Evolutionary conservation across 2,888 invertebrate genomes (phyloP), one percentile per base, ranked within the genome.

Genomic region (Spisula subtruncata): DNA sequence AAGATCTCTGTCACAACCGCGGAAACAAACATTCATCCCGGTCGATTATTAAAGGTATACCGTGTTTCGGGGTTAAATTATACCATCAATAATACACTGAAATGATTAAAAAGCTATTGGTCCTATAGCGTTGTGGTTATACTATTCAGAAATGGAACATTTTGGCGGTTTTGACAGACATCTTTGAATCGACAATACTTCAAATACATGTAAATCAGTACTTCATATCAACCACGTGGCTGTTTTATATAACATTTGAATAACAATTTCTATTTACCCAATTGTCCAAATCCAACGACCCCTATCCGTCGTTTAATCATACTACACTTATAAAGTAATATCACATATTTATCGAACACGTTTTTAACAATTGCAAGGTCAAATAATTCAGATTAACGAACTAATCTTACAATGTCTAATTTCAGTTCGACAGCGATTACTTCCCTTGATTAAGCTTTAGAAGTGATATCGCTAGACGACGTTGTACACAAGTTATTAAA

Each of bases 251-350:
- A 2, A n/a, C 12, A 6, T 60, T 20, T 60, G 60, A 18, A 60
- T 25, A 20, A 6, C n/a, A n/a, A 66, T 66, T n/a, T 66, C 5
- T 12, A 66, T 10, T 93, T 93, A 96, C 97, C 97, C 81, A 97
- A 92, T 93, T 97, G 95, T 25, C 97, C 97, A 92, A 95, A 97
- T n/a, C 97, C 97, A 54, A 97, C 95, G 79, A 97, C 95, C 51
- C 97, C 97, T 87, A 97, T 93, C 87, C 90, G 89, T 81, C 92
- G 84, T 29, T 81, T 88, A 14, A 82, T 82, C 85, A 88, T 89
- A 29, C 54, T 48, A 75, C 0, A 14, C 41, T 5, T 41, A 41
- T 41, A 41, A 48, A 8, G 8, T n/a, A 83, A 35, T n/a, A n/a
- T n/a, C n/a, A n/a, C n/a, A n/a, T n/a, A n/a, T n/a, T n/a, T 29